Percentiles rank a stretch among this genome's conserved stretches.
Conservation (phyloP, 2,888 invertebrate species). For the Pediacus dermestoides region DNA sequence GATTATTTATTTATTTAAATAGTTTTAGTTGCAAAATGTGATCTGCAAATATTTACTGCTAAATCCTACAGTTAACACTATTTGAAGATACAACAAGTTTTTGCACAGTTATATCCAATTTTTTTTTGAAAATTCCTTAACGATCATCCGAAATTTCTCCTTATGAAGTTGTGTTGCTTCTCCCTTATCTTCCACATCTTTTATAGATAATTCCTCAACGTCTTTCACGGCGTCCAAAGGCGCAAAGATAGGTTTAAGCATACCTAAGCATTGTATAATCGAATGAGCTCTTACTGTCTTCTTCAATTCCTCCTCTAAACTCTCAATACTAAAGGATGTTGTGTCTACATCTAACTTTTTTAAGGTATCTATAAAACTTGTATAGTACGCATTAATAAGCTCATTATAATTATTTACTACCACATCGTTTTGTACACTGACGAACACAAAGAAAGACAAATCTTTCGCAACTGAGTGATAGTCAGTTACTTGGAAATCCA, state of each 20-base stretch:
- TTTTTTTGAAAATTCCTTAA: too few relatives aligned
- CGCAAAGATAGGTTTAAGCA: conserved; percentile 2
- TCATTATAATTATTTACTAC: conserved; percentile 47
- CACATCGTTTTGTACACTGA: conserved; percentile 49
- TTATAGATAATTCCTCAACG: background rate
- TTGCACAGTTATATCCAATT: too few relatives aligned
- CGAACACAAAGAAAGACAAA: conserved; percentile 53
- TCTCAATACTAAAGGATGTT: conserved; percentile 42
- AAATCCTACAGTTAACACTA: too few relatives aligned
- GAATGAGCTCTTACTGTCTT: conserved; percentile 6
- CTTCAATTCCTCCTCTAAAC: conserved; percentile 45
- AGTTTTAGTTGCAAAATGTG: too few relatives aligned
- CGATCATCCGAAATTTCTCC: too few relatives aligned
- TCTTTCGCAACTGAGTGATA: conserved; percentile 53
- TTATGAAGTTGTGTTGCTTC: too few relatives aligned
- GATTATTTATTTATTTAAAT: too few relatives aligned
- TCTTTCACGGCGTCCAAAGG: background rate
- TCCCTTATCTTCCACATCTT: background rate
- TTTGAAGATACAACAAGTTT: too few relatives aligned
- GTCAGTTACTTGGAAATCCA: conserved; percentile 57
- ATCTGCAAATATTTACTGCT: too few relatives aligned
- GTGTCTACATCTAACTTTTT: conserved; percentile 34
- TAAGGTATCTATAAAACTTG: conserved; percentile 47
- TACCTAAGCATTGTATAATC: background rate
- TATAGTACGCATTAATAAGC: conserved; percentile 52